Base-by-base conservation (phyloP, 2,888 invertebrate genomes). In the Eledone cirrhosa region DNA sequence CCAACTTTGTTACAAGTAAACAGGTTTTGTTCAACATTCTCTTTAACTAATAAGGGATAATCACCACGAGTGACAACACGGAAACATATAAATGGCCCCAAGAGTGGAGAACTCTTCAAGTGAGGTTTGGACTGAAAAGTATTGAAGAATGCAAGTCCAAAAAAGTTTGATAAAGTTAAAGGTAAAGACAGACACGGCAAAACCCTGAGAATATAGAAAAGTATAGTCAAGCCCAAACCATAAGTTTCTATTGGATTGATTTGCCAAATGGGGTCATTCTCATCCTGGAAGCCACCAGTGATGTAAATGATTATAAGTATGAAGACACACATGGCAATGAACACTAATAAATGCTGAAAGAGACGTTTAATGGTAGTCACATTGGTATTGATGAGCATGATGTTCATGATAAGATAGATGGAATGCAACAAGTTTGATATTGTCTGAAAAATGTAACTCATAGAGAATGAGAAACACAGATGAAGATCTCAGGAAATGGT, bases 91-190 rank as follows among this genome's bases (percentile, higher is more conserved):
- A 84, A 85, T 0, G 86, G 85, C 0, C 85, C 86, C 76, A 87
- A 84, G 19, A 87, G 78, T 3, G 86, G 85, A 0, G 87, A 85
- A 11, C 84, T 82, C 77, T 86, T 86, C 27, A 87, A 79, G 48
- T 84, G 84, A 7, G 88, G 88, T 67, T 83, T 83, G 27, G 79
- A 78, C 7, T 87, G 86, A 79, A 85, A 85, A 24, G 85, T 85
- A 78, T 86, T 86, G 78, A 83, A 87, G 59, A 81, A 82, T 16
- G 86, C 80, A 11, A 87, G 80, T 29, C 88, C 88, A 14, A 87
- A 79, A 67, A 86, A 86, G 80, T 88, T 88, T 63, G 83, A 84
- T 47, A 87, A 79, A 11, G 86, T 83, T 48, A 87, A 82, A 14
- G 86, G 86, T 27, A 87, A 77, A 13, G 86, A 84, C 24, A 84